Conservation (phyloP, 2,797 vertebrate genomes). For the Intellagama lesueurii region DNA sequence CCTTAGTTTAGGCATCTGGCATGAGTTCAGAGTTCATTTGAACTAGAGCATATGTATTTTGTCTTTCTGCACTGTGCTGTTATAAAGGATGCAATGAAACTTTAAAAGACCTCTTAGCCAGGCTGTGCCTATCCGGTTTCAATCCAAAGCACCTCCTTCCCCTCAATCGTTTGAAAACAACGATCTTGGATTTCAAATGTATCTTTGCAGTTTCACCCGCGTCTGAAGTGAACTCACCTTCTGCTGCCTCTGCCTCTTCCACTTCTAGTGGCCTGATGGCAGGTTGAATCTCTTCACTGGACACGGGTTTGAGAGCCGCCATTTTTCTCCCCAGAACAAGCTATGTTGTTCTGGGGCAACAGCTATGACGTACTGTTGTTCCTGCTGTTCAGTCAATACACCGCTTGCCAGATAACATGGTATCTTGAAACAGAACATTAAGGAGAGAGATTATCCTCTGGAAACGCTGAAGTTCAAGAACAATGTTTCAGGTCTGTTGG, state of each 20-base stretch:
- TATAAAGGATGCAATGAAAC: neutral
- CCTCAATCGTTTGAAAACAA: too few species aligned
- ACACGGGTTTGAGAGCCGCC: neutral
- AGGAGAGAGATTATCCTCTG: neutral
- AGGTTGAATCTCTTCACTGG: neutral
- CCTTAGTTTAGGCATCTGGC: too few species aligned
- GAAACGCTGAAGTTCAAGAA: neutral
- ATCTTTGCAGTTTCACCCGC: neutral
- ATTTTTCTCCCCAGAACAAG: neutral
- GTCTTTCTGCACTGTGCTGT: neutral
- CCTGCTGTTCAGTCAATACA: neutral
- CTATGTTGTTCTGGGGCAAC: too few species aligned
- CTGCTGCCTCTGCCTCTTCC: neutral
- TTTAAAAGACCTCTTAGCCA: neutral
- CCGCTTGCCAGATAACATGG: neutral
- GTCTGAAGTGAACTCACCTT: slow-evolving; percentile 13
- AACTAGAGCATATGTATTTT: too few species aligned
- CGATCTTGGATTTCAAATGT: neutral
- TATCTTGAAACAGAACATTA: neutral
- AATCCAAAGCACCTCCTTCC: neutral
- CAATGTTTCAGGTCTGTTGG: neutral
- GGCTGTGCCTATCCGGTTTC: neutral
- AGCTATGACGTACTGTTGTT: neutral
- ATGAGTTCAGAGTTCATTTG: too few species aligned
- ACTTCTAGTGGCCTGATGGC: neutral